Conservation (phyloP, 2,797 vertebrate species). For the Liasis olivaceus region DNA sequence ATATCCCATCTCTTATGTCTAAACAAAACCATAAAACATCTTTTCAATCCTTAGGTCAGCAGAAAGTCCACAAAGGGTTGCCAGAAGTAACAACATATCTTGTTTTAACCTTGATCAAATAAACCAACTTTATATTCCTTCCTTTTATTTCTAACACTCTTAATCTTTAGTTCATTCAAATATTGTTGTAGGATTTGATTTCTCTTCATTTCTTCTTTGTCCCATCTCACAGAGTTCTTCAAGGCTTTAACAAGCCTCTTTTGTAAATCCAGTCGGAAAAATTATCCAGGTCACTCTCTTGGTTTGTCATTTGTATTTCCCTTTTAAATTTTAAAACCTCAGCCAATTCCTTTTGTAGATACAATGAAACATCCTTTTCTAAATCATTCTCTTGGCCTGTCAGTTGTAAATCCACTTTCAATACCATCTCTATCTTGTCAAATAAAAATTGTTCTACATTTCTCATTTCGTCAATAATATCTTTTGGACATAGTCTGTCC, state of each 20-base stretch:
- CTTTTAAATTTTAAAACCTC: neutral
- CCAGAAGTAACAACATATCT: neutral
- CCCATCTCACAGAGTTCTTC: neutral
- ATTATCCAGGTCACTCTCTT: neutral
- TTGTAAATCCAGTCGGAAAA: neutral
- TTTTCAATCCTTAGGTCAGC: neutral
- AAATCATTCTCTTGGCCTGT: neutral
- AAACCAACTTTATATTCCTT: neutral
- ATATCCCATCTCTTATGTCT: neutral
- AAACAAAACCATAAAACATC: neutral
- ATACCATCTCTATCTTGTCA: neutral
- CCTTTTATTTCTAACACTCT: neutral
- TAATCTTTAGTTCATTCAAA: neutral
- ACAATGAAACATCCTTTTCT: neutral
- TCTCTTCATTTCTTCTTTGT: neutral
- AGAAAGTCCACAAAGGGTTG: neutral
- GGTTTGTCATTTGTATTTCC: neutral
- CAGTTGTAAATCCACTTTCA: neutral
- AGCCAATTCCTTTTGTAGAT: neutral
- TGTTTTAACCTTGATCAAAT: neutral
- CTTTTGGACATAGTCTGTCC: neutral
- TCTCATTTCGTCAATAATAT: neutral
- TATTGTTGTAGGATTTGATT: neutral
- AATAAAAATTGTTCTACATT: neutral
- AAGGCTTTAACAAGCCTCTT: neutral